Base-by-base conservation (phyloP, 2,888 invertebrate genomes). In the Cenopis cana region DNA sequence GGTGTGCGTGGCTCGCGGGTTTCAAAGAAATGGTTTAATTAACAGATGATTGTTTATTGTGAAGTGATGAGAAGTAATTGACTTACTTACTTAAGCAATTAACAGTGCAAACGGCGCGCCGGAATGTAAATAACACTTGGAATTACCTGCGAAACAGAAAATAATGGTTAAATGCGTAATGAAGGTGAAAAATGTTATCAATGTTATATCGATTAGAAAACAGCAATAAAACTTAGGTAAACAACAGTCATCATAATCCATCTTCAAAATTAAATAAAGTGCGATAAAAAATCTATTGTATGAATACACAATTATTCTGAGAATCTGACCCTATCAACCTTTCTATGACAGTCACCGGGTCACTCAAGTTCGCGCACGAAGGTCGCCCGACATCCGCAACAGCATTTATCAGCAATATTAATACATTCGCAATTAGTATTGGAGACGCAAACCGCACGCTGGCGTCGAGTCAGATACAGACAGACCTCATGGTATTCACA, bases 341-440 rank as follows among this genome's bases (percentile, higher is more conserved):
- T 20, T 38, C 18, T 17, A 20, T 14, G n/a, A 24, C 36, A 54
- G n/a, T 57, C n/a, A 33, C 8, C 41, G 41, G 55, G 65, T 65
- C 65, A 54, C 41, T 18, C 60, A 54, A 54, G 61, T 68, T 55
- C 46, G 17, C 60, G 36, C n/a, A 49, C 55, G 33, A 56, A 64
- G 62, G 61, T 41, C 56, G 57, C 18, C 17, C 38, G 14, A 57
- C 49, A 55, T 57, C 64, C 64, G 46, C 55, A 29, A 72, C 33
- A 54, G 54, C 14, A 59, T 62, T 78, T 83, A 85, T 83, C 81
- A 72, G 74, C 74, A 75, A 79, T 83, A 85, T 85, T 84, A 85
- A 86, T 86, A 86, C 84, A 82, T 84, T 85, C 76, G 89, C 87
- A 87, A 87, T 90, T 85, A 89, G 87, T 88, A 85, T 84, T 78